A percentile compares a stretch with the other conserved stretches of the same genome.
Conservation (phyloP, 2,113 vertebrate genomes). For the Eolophus roseicapilla region DNA sequence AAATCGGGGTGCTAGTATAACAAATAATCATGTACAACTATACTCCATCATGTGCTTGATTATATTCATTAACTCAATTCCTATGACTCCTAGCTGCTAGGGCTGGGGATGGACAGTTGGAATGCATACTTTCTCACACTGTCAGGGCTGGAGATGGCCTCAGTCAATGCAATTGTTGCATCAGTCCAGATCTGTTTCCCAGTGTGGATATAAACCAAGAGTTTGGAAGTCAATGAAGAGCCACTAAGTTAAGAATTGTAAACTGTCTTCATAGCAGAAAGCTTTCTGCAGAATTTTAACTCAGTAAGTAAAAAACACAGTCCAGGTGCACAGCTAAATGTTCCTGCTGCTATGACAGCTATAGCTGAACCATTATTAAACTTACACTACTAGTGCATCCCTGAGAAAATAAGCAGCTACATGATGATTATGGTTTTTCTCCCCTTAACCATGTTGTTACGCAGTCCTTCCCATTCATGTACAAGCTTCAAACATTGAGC, state of each 20-base stretch:
- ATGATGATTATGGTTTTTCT: neutral
- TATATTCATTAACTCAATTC: neutral
- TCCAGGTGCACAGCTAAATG: neutral
- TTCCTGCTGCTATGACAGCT: neutral
- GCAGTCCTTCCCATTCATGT: fast-evolving
- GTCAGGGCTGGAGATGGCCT: fast-evolving
- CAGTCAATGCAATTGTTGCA: neutral
- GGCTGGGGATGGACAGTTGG: neutral
- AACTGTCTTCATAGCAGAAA: neutral
- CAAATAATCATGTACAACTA: neutral
- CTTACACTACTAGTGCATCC: neutral
- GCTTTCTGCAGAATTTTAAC: neutral
- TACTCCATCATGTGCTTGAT: neutral
- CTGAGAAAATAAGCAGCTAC: neutral
- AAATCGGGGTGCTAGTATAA: neutral
- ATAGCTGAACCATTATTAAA: neutral
- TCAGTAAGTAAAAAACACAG: neutral
- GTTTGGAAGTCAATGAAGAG: neutral
- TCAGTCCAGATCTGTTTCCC: neutral
- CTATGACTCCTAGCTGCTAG: neutral
- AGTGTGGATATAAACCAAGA: neutral
- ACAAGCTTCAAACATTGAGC: neutral
- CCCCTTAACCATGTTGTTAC: fast-evolving
- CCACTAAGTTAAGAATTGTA: neutral
- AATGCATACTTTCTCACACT: fast-evolving